These are phyloP conservation scores for Mionectes macconnelli DNA, from an alignment of 2,113 vertebrate genomes.

Conservation along the genomic window DNA sequence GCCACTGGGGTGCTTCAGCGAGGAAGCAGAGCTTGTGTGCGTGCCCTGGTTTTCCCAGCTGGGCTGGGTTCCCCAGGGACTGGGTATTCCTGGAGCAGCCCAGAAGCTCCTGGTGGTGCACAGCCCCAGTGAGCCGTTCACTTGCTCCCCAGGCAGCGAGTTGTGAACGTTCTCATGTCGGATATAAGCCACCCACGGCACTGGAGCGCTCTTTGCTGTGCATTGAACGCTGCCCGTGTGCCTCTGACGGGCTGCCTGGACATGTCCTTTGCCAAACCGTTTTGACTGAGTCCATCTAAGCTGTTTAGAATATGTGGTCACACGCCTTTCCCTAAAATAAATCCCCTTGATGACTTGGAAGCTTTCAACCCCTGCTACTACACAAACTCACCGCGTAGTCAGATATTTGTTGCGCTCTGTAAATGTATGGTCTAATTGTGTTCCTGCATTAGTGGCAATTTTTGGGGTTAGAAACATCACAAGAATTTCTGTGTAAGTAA, in stretches of 20 bases:
- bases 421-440: background rate
- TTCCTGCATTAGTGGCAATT: conserved; percentile 7
- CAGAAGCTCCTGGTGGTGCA: background rate
- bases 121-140: fast-evolving
- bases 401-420: background rate
- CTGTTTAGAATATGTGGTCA: background rate
- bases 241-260: background rate
- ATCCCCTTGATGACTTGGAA: background rate
- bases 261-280: background rate
- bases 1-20: background rate
- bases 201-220: fast-evolving
- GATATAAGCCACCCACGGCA: background rate
- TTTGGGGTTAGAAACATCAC: background rate
- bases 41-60: fast-evolving
- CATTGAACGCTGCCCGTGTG: background rate
- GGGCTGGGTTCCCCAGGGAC: fast-evolving
- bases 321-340: background rate
- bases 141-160: background rate
- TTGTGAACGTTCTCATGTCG: background rate
- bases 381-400: background rate
- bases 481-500: conserved; percentile 30
- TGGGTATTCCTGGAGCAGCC: background rate
- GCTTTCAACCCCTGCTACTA: background rate
- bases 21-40: fast-evolving
- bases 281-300: background rate